These are phyloP conservation scores for Spondyliosoma cantharus DNA, from an alignment of 2,797 vertebrate species.

Conservation along the genomic window DNA sequence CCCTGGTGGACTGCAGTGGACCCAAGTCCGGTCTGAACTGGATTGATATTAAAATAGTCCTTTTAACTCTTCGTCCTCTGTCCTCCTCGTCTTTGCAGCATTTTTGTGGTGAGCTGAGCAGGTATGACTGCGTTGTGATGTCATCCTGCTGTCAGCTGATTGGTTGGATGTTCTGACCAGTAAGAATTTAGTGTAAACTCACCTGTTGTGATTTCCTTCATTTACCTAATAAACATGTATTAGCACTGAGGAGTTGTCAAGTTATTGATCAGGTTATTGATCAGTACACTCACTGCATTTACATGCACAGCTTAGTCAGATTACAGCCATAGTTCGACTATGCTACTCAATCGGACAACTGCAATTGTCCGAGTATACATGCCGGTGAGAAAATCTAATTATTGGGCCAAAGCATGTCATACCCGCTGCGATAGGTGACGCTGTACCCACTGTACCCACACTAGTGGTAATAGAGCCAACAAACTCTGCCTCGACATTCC, in stretches of 20 bases:
- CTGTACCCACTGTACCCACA: too few species aligned
- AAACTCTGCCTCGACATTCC: too few species aligned
- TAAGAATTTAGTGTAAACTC: slow-evolving; percentile 35
- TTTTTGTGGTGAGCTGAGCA: slow-evolving; percentile 8
- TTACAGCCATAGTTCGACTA: too few species aligned
- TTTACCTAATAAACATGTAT: slow-evolving; percentile 55
- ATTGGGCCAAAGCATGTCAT: too few species aligned
- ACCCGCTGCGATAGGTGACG: too few species aligned
- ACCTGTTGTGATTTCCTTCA: slow-evolving; percentile 23
- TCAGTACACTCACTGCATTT: too few species aligned
- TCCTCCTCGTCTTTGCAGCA: not conserved
- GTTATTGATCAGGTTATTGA: not conserved
- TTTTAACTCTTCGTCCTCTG: not conserved
- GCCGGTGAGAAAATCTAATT: too few species aligned
- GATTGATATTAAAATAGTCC: not conserved
- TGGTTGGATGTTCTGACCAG: slow-evolving; percentile 27
- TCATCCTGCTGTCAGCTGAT: slow-evolving; percentile 28
- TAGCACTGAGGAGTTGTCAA: slow-evolving; percentile 4
- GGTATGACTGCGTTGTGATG: not conserved
- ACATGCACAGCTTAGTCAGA: too few species aligned
- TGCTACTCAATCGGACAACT: too few species aligned
- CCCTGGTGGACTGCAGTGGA: not conserved
- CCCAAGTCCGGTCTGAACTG: not conserved
- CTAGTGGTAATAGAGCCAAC: too few species aligned
- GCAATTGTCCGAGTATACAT: too few species aligned